Base-by-base conservation (phyloP, 2,888 invertebrate genomes). In the Monoplex corrugatus region DNA sequence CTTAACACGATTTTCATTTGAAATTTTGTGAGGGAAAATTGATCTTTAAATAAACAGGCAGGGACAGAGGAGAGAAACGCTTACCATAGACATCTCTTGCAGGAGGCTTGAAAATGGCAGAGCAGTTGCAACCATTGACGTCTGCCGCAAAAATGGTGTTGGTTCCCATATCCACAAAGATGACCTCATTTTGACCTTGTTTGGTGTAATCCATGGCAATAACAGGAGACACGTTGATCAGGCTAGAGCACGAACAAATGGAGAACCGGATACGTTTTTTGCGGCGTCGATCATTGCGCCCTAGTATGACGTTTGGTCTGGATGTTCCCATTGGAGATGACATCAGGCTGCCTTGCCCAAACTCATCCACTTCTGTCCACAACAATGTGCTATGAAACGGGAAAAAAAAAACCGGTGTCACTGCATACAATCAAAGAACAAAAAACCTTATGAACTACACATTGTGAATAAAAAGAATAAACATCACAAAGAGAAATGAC, bases 151-250 rank as follows among this genome's bases (percentile, higher is more conserved):
- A 89, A n/a, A 95, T 91, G 28, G 91, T 84, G n/a, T 91, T 87
- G 0, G 91, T 90, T 3, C n/a, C 63, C 6, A 40, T 84, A 80
- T 94, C 93, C 23, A 92, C 92, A 89, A 93, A 92, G 43, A 94
- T 87, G 3, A 94, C 91, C 86, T 94, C 93, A 43, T 93, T 94
- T 19, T 91, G 84, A 3, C 92, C 93, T 32, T 80, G 85, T 90
- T 96, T 97, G 0, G 97, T 97, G 95, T 97, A 97, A 94, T 98
- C 98, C 23, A 98, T 96, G 0, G 97, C 97, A 94, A 98, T 97
- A 0, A 97, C 96, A 90, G 97, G 97, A 13, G 97, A 97, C 3
- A 98, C 97, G 91, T 97, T 96, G 32, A 97, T 97, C 91, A 97
- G 96, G 0, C 89, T 45, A 0, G 87, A n/a, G 86, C 91, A 90